phyloP scores from a whole-genome alignment of 2,113 vertebrate genomes.

The Bambusicola thoracicus region DNA sequence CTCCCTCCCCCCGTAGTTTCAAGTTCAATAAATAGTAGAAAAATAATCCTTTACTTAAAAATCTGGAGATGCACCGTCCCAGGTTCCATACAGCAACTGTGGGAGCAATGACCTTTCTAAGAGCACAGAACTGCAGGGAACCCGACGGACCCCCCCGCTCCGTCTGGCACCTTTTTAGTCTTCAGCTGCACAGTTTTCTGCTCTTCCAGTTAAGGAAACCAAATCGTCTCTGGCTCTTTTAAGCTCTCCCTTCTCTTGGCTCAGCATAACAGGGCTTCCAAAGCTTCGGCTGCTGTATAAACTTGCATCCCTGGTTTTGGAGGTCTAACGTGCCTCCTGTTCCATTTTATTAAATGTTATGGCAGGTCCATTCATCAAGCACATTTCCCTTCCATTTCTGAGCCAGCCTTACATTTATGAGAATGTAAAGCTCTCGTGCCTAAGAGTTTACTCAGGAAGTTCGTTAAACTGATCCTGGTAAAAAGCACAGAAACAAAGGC shows the following conservation, averaged over 20 bases:
- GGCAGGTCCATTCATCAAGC: constrained; percentile 62
- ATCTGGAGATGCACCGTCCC: constrained; percentile 81
- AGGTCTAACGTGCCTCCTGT: constrained; percentile 53
- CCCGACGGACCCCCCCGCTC: neutral
- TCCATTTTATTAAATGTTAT: neutral
- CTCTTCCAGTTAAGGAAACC: constrained; percentile 76
- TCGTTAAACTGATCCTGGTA: neutral
- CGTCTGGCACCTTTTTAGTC: neutral
- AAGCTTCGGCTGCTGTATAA: constrained; percentile 41
- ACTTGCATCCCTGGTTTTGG: constrained; percentile 34
- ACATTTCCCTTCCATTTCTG: neutral
- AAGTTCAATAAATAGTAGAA: constrained; percentile 99
- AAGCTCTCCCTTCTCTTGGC: constrained; percentile 56
- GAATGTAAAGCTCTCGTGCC: neutral
- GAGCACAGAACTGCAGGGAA: neutral
- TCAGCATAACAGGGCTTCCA: constrained; percentile 52
- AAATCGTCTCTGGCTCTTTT: constrained; percentile 11
- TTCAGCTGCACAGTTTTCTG: constrained; percentile 13
- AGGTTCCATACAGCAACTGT: constrained; percentile 12
- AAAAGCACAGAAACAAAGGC: neutral
- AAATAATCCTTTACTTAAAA: constrained; percentile 95
- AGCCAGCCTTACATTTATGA: neutral
- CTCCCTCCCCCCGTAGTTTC: constrained; percentile 64
- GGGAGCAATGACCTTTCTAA: neutral
- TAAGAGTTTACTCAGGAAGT: neutral